Base-by-base conservation (phyloP, 2,797 vertebrate genomes). In the Gymnothorax javanicus region DNA sequence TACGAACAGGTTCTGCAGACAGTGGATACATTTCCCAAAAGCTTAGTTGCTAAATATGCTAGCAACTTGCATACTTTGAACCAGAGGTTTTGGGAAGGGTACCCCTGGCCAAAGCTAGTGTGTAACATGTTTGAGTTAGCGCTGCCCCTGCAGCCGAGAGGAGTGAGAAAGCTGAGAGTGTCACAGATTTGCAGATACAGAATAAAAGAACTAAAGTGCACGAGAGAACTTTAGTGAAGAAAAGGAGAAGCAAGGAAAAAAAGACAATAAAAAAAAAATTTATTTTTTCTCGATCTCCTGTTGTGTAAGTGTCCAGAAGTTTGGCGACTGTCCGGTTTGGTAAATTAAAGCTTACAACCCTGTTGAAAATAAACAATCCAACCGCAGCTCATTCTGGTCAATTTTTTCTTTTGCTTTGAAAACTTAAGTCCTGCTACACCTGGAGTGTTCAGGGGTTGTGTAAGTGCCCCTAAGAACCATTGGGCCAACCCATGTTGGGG, bases 71-170 rank as follows among this genome's bases (percentile, higher is more conserved):
- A n/a, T n/a, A n/a, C n/a, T n/a, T n/a, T n/a, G n/a, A n/a, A n/a
- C n/a, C n/a, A n/a, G n/a, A n/a, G n/a, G n/a, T n/a, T n/a, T n/a
- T n/a, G n/a, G n/a, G n/a, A n/a, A n/a, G n/a, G n/a, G n/a, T n/a
- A n/a, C n/a, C n/a, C n/a, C n/a, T n/a, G n/a, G n/a, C n/a, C n/a
- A n/a, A 60, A n/a, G 62, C 62, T 67, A 23, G 62, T 67, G 62
- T 67, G 62, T 23, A 67, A 23, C n/a, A 23, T 86, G 88, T 93
- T 92, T 92, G 83, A 85, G 83, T 91, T 91, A 89, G 92, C 92
- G 86, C 90, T 89, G 92, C 88, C 92, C 91, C 90, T 90, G 90
- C 92, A 92, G 92, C 92, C 93, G 89, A 92, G 92, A 91, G 83
- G 67, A 91, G 83, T 90, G 87, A 73, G 69, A 73, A 73, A 15